These are phyloP conservation scores for Leptopilina clavipes DNA, from an alignment of 1,140 invertebrate genomes.

Conservation along the genomic window DNA sequence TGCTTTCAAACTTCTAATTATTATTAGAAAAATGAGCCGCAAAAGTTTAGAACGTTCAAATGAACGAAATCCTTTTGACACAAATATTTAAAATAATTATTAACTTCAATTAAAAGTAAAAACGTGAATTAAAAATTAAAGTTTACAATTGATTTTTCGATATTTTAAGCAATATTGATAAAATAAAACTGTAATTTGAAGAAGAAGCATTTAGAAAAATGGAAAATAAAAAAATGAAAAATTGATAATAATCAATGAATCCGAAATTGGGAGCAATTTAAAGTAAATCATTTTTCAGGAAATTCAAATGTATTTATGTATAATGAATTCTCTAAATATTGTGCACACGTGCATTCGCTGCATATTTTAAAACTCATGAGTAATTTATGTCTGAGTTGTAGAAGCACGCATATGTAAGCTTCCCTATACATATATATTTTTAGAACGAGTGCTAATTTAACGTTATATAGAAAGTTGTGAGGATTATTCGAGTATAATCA, in stretches of 20 bases:
- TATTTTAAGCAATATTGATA: too few relatives aligned
- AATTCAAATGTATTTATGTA: not conserved
- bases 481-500: not conserved
- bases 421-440: constrained; percentile 17
- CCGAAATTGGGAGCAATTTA: not conserved
- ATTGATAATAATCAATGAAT: not conserved
- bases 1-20: too few relatives aligned
- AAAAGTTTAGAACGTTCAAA: too few relatives aligned
- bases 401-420: constrained; percentile 11
- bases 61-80: too few relatives aligned
- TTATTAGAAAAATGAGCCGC: too few relatives aligned
- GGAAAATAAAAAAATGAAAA: not conserved
- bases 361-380: constrained; percentile 19
- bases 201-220: too few relatives aligned
- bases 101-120: too few relatives aligned
- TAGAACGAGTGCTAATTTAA: constrained; percentile 23
- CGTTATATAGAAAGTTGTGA: not conserved
- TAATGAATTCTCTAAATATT: constrained; percentile 22
- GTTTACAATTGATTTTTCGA: too few relatives aligned
- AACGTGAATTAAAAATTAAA: too few relatives aligned
- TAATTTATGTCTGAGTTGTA: constrained; percentile 23
- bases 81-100: too few relatives aligned
- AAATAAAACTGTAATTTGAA: too few relatives aligned
- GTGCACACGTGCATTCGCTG: constrained; percentile 7
- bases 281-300: not conserved